These are phyloP conservation scores for Eilema caniola DNA, from an alignment of 2,888 invertebrate species.

Conservation along the genomic window DNA sequence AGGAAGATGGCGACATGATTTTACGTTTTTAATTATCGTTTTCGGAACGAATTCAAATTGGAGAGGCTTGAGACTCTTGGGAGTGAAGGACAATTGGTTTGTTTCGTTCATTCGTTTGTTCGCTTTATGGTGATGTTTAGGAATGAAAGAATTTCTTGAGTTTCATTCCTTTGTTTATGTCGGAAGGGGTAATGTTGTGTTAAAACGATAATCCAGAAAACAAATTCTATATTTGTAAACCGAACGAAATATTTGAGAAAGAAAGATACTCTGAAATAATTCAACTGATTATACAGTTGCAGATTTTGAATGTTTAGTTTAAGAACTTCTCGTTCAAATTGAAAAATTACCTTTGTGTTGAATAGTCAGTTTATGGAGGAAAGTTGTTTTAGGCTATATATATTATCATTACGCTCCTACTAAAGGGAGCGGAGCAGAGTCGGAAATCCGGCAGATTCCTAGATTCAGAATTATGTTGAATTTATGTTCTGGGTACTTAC, in stretches of 20 bases:
- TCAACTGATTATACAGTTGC: too few species aligned
- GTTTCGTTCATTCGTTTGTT: conserved; percentile 37
- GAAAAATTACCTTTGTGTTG: too few species aligned
- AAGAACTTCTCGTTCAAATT: too few species aligned
- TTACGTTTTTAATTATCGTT: conserved; percentile 74
- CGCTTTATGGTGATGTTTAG: conserved; percentile 28
- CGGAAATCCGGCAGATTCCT: too few species aligned
- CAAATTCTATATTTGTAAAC: conserved; percentile 6
- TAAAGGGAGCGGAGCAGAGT: too few species aligned
- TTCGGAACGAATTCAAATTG: conserved; percentile 57
- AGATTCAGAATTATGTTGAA: too few species aligned
- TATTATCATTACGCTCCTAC: too few species aligned
- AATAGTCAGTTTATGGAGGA: too few species aligned
- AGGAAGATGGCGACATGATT: conserved; percentile 63
- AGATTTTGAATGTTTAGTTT: too few species aligned
- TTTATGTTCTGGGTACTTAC: too few species aligned
- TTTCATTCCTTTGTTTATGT: conserved; percentile 16
- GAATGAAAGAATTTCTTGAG: conserved; percentile 30
- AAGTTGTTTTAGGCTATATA: too few species aligned
- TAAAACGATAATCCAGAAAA: conserved; percentile 14
- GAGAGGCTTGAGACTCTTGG: conserved; percentile 52
- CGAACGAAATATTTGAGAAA: background rate
- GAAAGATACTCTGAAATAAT: background rate
- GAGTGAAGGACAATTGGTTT: conserved; percentile 38
- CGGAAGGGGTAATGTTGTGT: conserved; percentile 28